phyloP scores from a whole-genome alignment of 2,113 vertebrate genomes.

The Tamias sibiricus region DNA sequence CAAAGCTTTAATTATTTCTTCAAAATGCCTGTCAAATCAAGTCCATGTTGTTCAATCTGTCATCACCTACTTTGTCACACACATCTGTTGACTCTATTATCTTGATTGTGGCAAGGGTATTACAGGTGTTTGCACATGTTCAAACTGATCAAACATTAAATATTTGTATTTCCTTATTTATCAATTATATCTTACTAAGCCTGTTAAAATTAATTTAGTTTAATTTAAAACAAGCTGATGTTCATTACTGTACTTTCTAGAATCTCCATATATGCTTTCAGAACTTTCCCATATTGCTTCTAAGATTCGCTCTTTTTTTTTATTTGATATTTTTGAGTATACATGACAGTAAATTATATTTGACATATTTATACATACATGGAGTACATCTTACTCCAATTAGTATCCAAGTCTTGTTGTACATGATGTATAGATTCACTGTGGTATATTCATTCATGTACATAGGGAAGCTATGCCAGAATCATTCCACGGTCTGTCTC shows the following conservation, averaged over 20 bases:
- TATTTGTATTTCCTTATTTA: background rate
- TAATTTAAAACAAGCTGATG: background rate
- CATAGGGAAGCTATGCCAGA: no score
- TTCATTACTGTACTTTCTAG: background rate
- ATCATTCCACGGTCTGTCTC: no score
- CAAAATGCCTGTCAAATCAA: background rate
- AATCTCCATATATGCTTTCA: background rate
- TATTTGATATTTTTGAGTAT: no score
- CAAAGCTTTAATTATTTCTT: background rate
- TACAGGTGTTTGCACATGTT: background rate
- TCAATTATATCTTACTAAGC: background rate
- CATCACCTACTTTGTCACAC: no score
- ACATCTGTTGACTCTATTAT: no score
- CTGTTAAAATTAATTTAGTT: background rate
- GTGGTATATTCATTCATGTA: no score
- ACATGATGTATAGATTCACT: no score
- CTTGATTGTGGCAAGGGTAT: background rate
- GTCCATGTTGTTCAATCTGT: background rate
- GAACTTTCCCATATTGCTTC: background rate
- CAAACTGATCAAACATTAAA: background rate
- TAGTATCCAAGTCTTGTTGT: no score
- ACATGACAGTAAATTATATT: no score
- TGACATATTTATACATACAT: no score
- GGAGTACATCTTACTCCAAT: no score
- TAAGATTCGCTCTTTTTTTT: background rate